Conservation (phyloP, 2,797 vertebrate genomes). For the Halcyon badia region DNA sequence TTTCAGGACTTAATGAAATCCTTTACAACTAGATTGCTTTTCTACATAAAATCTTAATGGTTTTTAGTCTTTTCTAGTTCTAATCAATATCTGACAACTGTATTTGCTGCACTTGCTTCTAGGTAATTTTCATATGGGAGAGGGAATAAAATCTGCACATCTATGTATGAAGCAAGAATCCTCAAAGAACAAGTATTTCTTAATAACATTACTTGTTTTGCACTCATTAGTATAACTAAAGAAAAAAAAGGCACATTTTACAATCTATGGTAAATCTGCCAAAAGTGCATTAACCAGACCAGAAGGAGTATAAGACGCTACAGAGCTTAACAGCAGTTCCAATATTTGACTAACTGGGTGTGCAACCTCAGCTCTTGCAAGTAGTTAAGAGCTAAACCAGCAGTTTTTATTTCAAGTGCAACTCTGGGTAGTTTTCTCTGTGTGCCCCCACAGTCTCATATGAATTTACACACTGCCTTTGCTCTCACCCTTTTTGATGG, state of each 20-base stretch:
- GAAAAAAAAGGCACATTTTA: neutral
- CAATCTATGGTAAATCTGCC: neutral
- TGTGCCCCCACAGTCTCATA: fast-evolving
- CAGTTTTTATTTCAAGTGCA: neutral
- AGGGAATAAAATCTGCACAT: neutral
- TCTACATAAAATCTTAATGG: neutral
- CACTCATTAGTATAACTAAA: neutral
- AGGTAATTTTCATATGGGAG: neutral
- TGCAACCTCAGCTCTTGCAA: neutral
- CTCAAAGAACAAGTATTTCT: neutral
- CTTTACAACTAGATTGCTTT: fast-evolving
- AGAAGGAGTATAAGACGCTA: neutral
- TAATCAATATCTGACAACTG: neutral
- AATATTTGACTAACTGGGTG: neutral
- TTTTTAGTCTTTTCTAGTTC: neutral
- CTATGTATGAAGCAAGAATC: neutral
- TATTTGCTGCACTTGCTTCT: neutral
- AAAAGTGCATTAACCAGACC: neutral
- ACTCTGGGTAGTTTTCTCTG: neutral
- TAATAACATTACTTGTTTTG: neutral
- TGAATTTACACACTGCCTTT: neutral
- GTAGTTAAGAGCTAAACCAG: neutral
- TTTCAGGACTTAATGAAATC: neutral
- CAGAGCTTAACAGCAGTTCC: neutral
- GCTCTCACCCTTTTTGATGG: neutral